Conservation (phyloP, 2,113 vertebrate genomes). For the Petroica traversi region DNA sequence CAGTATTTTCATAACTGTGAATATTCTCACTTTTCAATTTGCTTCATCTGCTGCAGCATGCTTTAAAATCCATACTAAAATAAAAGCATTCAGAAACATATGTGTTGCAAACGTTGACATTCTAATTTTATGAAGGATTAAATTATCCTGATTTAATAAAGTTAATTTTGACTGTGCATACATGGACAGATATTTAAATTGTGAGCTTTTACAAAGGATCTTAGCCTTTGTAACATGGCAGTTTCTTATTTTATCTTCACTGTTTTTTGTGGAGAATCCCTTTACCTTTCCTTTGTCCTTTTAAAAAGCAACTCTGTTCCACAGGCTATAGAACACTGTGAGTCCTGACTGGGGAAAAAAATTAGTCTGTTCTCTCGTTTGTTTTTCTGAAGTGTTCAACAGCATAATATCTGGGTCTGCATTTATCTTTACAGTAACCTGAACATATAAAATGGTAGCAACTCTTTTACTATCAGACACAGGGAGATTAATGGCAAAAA, state of each 20-base stretch:
- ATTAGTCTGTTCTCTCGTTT: not conserved
- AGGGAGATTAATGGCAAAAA: not conserved
- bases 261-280: not conserved
- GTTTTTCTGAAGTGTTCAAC: not conserved
- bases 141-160: not conserved
- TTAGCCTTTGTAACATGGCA: not conserved
- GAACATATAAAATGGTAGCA: not conserved
- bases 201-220: not conserved
- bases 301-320: not conserved
- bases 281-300: not conserved
- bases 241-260: not conserved
- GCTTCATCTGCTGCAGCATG: not conserved
- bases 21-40: not conserved
- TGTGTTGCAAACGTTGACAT: not conserved
- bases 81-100: not conserved
- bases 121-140: not conserved
- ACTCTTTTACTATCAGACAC: not conserved
- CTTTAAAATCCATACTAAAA: not conserved
- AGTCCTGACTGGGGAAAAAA: not conserved
- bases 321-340: not conserved
- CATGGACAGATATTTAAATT: not conserved
- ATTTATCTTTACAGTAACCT: not conserved
- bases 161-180: not conserved
- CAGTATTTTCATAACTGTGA: not conserved
- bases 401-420: not conserved